Evolutionary conservation across 2,113 vertebrate genomes (phyloP).

Genomic region (Leucoraja erinaceus): DNA sequence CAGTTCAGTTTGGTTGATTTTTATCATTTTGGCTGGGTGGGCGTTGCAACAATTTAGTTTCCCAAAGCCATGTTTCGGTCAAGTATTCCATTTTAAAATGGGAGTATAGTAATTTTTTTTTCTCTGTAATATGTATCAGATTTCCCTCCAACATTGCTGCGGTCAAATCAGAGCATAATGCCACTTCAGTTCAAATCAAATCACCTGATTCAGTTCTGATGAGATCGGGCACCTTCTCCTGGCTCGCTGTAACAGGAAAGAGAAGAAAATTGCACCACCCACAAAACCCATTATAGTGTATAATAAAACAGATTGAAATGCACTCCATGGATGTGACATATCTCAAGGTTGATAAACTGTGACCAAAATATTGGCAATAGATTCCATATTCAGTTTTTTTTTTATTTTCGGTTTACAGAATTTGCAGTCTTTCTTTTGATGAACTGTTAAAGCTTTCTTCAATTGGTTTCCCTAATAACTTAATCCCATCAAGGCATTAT

Average conservation of each 20-base stretch:
- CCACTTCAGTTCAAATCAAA: neutral
- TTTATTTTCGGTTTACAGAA: neutral
- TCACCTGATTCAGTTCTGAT: neutral
- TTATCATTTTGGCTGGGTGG: neutral
- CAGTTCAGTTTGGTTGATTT: neutral
- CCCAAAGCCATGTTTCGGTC: neutral
- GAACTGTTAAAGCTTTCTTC: neutral
- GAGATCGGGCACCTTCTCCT: neutral
- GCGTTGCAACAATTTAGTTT: neutral
- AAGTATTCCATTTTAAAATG: neutral
- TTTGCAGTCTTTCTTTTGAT: neutral
- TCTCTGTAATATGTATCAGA: neutral
- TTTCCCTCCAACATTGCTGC: neutral
- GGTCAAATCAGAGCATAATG: neutral
- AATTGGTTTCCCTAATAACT: neutral
- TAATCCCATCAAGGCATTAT: neutral
- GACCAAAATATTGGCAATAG: neutral
- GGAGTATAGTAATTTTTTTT: neutral
- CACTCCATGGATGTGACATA: neutral
- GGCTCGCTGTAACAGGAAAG: neutral
- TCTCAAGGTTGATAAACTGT: slow-evolving; percentile 21
- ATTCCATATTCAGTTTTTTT: neutral
- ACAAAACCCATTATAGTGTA: neutral
- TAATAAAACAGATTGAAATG: neutral
- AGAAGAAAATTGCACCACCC: neutral